Evolutionary conservation across 35 echinoderm and acorn worm genomes (phyloP).

Genomic region (Patiria miniata): DNA sequence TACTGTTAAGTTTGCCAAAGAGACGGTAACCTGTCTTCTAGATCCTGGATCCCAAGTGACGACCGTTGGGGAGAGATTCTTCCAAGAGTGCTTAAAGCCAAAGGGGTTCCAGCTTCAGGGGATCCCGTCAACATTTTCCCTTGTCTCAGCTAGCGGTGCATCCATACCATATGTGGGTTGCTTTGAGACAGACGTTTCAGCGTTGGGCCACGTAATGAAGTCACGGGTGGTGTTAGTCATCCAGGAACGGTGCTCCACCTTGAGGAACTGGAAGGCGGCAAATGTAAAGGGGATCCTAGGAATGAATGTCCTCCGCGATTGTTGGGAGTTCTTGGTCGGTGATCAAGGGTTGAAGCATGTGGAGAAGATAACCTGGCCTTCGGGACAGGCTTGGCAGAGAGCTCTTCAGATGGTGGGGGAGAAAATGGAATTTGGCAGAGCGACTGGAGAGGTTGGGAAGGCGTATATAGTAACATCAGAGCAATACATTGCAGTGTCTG

Average conservation of each 20-base stretch:
- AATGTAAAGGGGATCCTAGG: background rate
- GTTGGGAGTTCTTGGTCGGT: background rate
- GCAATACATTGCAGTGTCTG: no score
- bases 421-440: no score
- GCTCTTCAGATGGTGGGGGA: background rate
- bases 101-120: background rate
- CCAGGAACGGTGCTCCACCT: background rate
- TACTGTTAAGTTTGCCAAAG: background rate
- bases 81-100: background rate
- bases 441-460: no score
- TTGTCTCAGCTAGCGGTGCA: background rate
- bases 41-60: background rate
- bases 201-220: background rate
- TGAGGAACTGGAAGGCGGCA: background rate
- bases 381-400: background rate
- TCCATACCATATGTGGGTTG: background rate
- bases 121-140: background rate
- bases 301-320: background rate
- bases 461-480: no score
- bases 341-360: no score
- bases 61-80: background rate
- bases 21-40: background rate
- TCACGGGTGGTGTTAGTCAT: background rate
- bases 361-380: background rate
- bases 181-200: background rate